These are phyloP conservation scores for Circaetus cinerascens DNA, from an alignment of 2,113 vertebrate genomes.

Conservation along the genomic window DNA sequence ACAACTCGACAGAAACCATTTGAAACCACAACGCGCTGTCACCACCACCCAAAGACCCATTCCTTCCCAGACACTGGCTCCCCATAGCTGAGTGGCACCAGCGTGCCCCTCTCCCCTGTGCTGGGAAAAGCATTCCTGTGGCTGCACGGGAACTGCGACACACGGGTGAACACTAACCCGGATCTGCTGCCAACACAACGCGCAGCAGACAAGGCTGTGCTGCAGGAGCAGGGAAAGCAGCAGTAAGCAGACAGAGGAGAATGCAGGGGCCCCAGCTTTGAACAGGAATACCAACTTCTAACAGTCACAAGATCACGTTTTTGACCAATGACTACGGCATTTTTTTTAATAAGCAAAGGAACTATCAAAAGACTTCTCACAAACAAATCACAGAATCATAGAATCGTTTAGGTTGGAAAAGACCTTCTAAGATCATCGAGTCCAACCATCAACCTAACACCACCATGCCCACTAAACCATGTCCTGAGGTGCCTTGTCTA, in stretches of 20 bases:
- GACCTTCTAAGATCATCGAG: no score
- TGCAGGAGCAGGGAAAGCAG: not conserved
- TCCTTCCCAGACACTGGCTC: not conserved
- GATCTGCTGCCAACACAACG: not conserved
- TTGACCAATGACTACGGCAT: not conserved
- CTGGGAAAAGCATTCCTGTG: rapidly evolving
- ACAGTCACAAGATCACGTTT: rapidly evolving
- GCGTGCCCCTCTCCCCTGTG: not conserved
- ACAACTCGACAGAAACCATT: rapidly evolving
- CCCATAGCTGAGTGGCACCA: rapidly evolving
- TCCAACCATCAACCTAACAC: no score
- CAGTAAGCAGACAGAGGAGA: not conserved
- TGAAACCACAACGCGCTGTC: not conserved
- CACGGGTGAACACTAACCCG: rapidly evolving
- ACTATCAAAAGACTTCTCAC: not conserved
- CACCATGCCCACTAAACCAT: no score
- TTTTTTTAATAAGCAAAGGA: not conserved
- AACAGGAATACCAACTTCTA: not conserved
- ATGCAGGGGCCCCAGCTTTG: no score
- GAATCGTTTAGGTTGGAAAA: no score
- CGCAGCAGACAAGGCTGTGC: not conserved
- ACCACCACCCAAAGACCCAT: rapidly evolving
- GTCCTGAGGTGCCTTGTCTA: no score
- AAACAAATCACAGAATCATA: no score
- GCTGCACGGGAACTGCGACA: not conserved